Percentiles rank a stretch among this genome's conserved stretches.
Conservation (phyloP, 2,113 vertebrate genomes). For the Hemicordylus capensis region DNA sequence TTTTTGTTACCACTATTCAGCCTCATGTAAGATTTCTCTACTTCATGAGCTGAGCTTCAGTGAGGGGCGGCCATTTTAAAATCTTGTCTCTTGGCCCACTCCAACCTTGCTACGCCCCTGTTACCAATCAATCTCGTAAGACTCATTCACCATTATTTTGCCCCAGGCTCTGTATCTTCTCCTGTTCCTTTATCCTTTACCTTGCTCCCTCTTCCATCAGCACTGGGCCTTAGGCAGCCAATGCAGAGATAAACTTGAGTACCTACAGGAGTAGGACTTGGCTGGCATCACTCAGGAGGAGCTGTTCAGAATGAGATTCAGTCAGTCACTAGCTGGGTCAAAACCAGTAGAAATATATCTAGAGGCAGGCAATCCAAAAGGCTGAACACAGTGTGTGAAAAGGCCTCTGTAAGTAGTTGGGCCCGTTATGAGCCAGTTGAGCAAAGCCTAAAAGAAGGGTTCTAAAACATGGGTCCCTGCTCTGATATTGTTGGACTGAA, state of each 20-base stretch:
- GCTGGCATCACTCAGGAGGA: not conserved
- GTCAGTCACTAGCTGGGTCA: not conserved
- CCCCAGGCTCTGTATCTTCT: not conserved
- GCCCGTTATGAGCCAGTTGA: too few species aligned
- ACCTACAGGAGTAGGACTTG: not conserved
- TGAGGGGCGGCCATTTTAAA: too few species aligned
- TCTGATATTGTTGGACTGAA: too few species aligned
- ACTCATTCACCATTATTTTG: not conserved
- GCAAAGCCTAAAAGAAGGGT: too few species aligned
- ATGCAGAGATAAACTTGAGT: not conserved
- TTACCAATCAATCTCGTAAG: not conserved
- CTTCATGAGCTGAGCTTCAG: too few species aligned
- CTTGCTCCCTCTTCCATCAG: not conserved
- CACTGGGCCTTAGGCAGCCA: not conserved
- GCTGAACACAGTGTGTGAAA: not conserved
- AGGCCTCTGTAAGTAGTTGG: too few species aligned
- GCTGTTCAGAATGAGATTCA: not conserved
- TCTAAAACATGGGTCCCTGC: too few species aligned
- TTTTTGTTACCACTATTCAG: too few species aligned
- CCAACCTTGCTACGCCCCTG: too few species aligned
- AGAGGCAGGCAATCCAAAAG: not conserved
- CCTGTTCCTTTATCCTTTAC: not conserved
- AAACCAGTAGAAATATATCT: not conserved
- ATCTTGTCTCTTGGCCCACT: too few species aligned
- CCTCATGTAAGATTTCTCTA: too few species aligned